Conservation (phyloP, 2,113 vertebrate genomes). For the Struthidea cinerea region DNA sequence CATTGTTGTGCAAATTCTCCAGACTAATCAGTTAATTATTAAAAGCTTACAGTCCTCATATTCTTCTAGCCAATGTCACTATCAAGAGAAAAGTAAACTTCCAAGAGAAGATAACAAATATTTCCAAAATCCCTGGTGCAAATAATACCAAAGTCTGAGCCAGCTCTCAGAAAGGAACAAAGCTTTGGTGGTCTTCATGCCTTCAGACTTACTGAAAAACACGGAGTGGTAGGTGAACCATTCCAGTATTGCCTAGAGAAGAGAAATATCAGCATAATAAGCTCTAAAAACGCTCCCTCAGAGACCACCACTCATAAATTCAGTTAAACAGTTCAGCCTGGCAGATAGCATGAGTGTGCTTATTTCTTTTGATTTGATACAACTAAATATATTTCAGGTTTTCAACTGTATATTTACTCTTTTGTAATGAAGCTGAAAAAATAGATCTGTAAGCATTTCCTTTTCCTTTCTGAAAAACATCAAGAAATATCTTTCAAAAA, state of each 20-base stretch:
- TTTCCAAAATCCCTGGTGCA: background rate
- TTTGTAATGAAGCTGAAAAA: background rate
- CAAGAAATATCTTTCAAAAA: background rate
- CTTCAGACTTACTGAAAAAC: background rate
- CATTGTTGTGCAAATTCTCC: background rate
- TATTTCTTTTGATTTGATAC: background rate
- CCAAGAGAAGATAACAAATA: conserved; percentile 1
- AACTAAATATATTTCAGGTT: background rate
- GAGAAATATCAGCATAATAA: background rate
- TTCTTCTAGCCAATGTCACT: background rate
- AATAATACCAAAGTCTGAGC: background rate
- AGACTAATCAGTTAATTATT: background rate
- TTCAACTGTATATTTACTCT: background rate
- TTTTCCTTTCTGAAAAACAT: background rate
- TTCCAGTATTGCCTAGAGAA: background rate
- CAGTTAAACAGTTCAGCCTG: background rate
- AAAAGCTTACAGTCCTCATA: background rate
- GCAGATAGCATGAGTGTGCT: background rate
- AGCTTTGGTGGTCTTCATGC: conserved; percentile 40
- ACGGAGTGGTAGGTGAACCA: conserved; percentile 17
- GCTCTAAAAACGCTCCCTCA: background rate
- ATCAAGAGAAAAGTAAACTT: conserved; percentile 32
- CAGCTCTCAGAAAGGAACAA: conserved; percentile 2
- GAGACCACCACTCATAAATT: background rate
- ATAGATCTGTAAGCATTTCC: background rate